These are phyloP conservation scores for Spea hammondii DNA, from an alignment of 2,797 vertebrate species.

Conservation along the genomic window DNA sequence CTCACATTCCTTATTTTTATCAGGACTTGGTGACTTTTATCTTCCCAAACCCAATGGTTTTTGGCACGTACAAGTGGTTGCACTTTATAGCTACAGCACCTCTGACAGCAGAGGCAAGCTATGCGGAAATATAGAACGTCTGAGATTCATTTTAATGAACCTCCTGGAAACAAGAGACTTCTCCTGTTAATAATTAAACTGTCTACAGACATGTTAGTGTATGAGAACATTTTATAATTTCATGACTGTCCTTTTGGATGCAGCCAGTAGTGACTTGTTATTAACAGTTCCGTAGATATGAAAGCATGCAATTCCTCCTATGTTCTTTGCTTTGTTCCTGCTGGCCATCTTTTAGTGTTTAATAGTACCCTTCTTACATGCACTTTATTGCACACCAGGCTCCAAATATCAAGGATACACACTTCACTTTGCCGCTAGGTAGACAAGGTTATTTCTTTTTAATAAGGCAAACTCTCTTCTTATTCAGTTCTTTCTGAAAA, in stretches of 20 bases:
- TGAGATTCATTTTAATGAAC: no score
- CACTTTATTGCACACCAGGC: constrained; percentile 33
- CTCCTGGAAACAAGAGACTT: no score
- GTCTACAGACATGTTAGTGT: no score
- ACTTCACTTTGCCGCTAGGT: constrained; percentile 47
- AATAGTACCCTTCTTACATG: constrained; percentile 33
- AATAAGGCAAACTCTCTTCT: constrained; percentile 36
- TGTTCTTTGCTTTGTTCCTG: neutral
- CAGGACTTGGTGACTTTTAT: no score
- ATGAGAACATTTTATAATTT: no score
- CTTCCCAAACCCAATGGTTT: no score
- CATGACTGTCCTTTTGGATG: neutral
- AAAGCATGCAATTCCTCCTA: neutral
- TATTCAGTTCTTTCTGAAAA: constrained; percentile 33
- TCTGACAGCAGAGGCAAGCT: no score
- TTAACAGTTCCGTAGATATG: neutral
- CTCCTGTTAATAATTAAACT: no score
- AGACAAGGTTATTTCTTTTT: constrained; percentile 49
- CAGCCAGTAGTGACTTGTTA: neutral
- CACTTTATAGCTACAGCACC: no score
- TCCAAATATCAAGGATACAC: constrained; percentile 43
- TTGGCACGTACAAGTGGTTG: no score
- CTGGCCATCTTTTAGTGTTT: constrained; percentile 24
- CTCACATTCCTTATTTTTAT: no score
- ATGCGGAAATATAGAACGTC: no score